phyloP scores from a whole-genome alignment of 2,888 invertebrate species.

The Epinotia brunnichana region DNA sequence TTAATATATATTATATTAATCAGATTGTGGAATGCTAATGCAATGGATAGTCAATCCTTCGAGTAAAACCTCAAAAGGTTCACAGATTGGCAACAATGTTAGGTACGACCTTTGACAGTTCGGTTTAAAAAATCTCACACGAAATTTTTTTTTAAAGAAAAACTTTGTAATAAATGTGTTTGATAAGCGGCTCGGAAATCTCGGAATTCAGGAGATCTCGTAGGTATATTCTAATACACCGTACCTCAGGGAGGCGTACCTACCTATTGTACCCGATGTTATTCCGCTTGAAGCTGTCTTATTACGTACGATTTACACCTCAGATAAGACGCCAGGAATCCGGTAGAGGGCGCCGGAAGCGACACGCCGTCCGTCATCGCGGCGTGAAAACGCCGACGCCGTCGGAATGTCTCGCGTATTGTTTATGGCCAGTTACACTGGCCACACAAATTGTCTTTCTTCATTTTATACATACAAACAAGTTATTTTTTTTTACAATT shows the following conservation, averaged over 20 bases:
- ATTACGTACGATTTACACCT: slow-evolving; percentile 39
- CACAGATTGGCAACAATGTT: too few species aligned
- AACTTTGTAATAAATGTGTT: too few species aligned
- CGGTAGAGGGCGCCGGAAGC: slow-evolving; percentile 36
- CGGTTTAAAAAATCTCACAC: too few species aligned
- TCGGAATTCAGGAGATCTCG: background rate
- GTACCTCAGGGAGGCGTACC: slow-evolving; percentile 6
- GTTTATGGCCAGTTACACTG: slow-evolving; percentile 27
- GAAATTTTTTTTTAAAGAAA: too few species aligned
- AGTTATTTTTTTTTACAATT: background rate
- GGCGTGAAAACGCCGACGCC: slow-evolving; percentile 23
- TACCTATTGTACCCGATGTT: slow-evolving; percentile 4
- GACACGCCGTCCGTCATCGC: slow-evolving; percentile 36
- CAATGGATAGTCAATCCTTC: too few species aligned
- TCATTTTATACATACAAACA: background rate
- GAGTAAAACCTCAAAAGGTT: too few species aligned
- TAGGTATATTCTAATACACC: background rate
- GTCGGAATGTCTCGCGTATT: slow-evolving; percentile 35
- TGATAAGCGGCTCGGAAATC: background rate
- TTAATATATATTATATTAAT: too few species aligned
- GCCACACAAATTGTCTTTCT: slow-evolving; percentile 10
- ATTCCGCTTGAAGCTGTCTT: slow-evolving; percentile 16
- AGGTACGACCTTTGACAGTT: too few species aligned
- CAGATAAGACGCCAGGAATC: slow-evolving; percentile 28
- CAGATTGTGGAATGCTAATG: too few species aligned